Conservation (phyloP, 2,888 invertebrate genomes). For the Agrochola macilenta region DNA sequence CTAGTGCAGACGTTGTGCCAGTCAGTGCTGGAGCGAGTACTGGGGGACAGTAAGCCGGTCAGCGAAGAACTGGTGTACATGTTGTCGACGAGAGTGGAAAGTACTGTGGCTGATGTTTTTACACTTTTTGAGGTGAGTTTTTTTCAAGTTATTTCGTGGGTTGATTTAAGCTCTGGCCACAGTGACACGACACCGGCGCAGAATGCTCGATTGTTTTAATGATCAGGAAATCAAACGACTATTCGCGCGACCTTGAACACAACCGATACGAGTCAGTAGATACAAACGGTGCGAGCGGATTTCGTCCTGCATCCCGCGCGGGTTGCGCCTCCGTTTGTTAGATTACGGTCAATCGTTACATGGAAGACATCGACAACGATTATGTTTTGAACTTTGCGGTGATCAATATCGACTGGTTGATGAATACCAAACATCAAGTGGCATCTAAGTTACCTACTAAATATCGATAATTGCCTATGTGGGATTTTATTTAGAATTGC, state of each 20-base stretch:
- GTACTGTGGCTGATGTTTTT: constrained; percentile 73
- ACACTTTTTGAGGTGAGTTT: constrained; percentile 81
- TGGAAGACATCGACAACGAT: not conserved
- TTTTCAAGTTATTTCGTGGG: not conserved
- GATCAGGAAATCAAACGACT: not conserved
- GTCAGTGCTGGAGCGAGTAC: constrained; percentile 77
- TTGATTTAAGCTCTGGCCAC: not conserved
- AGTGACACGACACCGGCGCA: no score
- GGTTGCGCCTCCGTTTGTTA: not conserved
- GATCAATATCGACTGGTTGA: not conserved
- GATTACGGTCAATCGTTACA: not conserved
- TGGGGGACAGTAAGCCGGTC: constrained; percentile 77
- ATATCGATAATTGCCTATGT: not conserved
- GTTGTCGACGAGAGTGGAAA: constrained; percentile 79
- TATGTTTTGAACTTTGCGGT: not conserved
- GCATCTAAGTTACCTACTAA: not conserved
- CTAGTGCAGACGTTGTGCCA: constrained; percentile 80
- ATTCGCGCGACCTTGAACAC: not conserved
- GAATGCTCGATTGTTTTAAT: not conserved
- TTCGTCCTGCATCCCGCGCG: not conserved
- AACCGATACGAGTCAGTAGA: not conserved
- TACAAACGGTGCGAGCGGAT: no score
- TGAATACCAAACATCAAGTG: not conserved
- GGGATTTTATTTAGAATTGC: not conserved
- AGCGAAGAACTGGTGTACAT: constrained; percentile 82